Evolutionary conservation across 2,113 vertebrate genomes (phyloP).

Genomic region (Danionella cerebrum): DNA sequence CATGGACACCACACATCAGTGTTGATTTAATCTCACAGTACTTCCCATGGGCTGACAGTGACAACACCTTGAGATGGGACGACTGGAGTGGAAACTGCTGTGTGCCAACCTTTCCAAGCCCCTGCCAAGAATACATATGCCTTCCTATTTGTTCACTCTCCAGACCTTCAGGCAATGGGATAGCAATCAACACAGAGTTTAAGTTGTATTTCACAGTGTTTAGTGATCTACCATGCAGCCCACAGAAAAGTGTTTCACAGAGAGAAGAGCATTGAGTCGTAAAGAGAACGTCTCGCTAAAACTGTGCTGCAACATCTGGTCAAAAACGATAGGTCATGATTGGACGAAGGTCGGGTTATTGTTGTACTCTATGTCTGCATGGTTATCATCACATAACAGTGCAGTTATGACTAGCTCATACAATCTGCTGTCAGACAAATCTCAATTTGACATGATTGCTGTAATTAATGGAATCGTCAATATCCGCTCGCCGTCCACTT

Average conservation of each 20-base stretch:
- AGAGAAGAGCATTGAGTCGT: neutral
- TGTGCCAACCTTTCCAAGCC: slow-evolving; percentile 43
- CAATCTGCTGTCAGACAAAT: neutral
- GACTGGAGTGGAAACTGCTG: slow-evolving; percentile 41
- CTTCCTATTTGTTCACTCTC: slow-evolving; percentile 38
- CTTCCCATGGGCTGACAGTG: slow-evolving; percentile 51
- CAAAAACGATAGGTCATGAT: neutral
- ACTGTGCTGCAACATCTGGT: neutral
- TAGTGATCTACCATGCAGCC: neutral
- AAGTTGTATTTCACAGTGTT: neutral
- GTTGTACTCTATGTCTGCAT: neutral
- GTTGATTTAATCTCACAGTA: slow-evolving; percentile 54
- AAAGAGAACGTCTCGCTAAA: neutral
- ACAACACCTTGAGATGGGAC: slow-evolving; percentile 30
- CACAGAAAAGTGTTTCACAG: neutral
- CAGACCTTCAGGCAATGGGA: slow-evolving; percentile 14
- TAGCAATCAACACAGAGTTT: slow-evolving; percentile 17
- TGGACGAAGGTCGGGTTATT: neutral
- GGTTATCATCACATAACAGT: neutral
- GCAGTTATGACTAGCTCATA: neutral
- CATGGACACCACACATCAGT: slow-evolving; percentile 57
- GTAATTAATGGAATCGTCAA: too few relatives aligned
- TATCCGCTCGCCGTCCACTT: too few relatives aligned
- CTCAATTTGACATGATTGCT: neutral
- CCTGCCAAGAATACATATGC: slow-evolving; percentile 55